Evolutionary conservation across 2,888 invertebrate species (phyloP).

Genomic region (Ptychoptera albimana): DNA sequence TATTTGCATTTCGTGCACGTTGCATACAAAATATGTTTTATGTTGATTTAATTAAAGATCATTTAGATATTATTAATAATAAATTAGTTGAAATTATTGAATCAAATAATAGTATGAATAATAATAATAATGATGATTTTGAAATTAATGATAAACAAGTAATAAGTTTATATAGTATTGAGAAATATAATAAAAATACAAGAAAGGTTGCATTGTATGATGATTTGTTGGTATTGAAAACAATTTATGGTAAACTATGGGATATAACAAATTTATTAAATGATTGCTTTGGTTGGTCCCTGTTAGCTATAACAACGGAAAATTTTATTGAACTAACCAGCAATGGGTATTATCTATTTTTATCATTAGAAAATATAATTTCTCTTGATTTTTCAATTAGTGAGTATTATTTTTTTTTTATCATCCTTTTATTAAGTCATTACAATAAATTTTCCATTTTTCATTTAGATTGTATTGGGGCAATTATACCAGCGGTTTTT

Average conservation of each 20-base stretch:
- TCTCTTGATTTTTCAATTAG: constrained; percentile 1
- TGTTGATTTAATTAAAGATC: constrained; percentile 9
- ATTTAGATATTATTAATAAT: constrained; percentile 9
- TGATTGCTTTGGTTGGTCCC: constrained; percentile 24
- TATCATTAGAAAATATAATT: constrained; percentile 10
- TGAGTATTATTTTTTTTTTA: not conserved
- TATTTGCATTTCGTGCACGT: constrained; percentile 12
- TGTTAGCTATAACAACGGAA: constrained; percentile 19
- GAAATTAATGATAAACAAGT: constrained; percentile 1
- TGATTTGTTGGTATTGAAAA: constrained; percentile 18
- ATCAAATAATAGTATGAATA: constrained; percentile 2
- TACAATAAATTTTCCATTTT: too few species aligned
- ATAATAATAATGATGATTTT: not conserved
- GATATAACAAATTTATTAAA: constrained; percentile 16
- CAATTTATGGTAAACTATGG: constrained; percentile 20
- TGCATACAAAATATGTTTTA: constrained; percentile 16
- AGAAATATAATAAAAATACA: not conserved
- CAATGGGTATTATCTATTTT: constrained; percentile 22
- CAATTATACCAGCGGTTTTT: constrained; percentile 14
- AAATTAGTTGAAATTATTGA: constrained; percentile 11
- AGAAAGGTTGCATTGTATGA: constrained; percentile 8
- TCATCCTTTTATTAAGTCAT: not conserved
- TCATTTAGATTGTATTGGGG: constrained; percentile 12
- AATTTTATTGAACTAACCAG: constrained; percentile 23
- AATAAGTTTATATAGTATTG: not conserved